Conservation (phyloP, 2,113 vertebrate genomes). For the Cololabis saira region DNA sequence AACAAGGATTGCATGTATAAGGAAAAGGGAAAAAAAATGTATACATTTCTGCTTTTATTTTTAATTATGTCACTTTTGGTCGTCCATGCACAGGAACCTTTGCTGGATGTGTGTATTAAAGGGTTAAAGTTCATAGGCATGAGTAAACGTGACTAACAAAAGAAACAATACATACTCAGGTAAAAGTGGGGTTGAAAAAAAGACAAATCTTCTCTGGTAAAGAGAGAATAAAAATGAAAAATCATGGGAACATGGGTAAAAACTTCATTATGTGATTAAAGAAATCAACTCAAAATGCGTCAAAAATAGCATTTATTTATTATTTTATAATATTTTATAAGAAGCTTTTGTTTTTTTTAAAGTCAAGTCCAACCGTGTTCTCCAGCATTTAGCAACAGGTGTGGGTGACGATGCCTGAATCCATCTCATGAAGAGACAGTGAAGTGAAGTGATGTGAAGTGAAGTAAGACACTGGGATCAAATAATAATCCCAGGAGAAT, state of each 20-base stretch:
- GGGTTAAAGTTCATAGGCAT: neutral
- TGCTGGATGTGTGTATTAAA: neutral
- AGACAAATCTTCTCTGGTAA: neutral
- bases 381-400: conserved; percentile 16
- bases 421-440: conserved; percentile 1
- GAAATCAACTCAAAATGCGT: neutral
- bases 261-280: neutral
- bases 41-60: too few relatives aligned
- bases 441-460: conserved; percentile 19
- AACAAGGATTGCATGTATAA: too few relatives aligned
- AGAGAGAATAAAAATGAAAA: neutral
- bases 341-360: conserved; percentile 5
- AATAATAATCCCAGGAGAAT: conserved; percentile 4
- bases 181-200: neutral
- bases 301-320: neutral
- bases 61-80: too few relatives aligned
- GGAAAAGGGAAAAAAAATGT: too few relatives aligned
- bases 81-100: too few relatives aligned
- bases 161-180: neutral
- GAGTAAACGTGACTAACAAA: neutral
- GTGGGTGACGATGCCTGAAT: conserved; percentile 16
- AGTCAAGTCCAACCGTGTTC: conserved; percentile 4
- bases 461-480: neutral
- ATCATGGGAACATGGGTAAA: neutral
- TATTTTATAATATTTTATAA: conserved; percentile 11